These are phyloP conservation scores for Hedychridium roseum DNA, from an alignment of 2,888 invertebrate genomes.

Conservation along the genomic window DNA sequence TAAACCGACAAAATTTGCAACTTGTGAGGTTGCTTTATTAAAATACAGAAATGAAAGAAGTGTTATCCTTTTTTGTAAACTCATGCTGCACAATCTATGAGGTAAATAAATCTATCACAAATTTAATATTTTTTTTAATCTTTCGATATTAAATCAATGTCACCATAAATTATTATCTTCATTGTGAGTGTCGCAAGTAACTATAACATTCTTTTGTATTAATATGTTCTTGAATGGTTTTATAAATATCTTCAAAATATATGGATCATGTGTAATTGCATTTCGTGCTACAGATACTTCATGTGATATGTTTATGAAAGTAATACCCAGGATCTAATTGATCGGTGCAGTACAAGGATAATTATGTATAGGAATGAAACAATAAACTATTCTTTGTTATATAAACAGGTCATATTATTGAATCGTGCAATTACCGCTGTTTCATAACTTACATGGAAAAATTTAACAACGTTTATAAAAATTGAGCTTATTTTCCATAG, in stretches of 20 bases:
- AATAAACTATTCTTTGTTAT: conserved; percentile 21
- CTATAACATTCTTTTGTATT: background rate
- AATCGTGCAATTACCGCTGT: conserved; percentile 2
- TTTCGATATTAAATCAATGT: background rate
- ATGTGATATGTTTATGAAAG: conserved; percentile 4
- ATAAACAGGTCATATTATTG: conserved; percentile 6
- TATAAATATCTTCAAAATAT: conserved; percentile 1
- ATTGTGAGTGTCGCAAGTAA: background rate
- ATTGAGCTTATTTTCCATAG: background rate
- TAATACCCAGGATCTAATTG: conserved; percentile 6
- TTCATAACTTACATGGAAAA: background rate
- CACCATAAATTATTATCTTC: background rate
- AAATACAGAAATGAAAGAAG: background rate
- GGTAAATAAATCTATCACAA: background rate
- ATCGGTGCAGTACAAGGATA: no score
- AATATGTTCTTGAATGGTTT: background rate
- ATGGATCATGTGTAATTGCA: conserved; percentile 4
- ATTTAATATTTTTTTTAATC: background rate
- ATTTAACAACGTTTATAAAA: background rate
- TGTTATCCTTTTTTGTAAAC: background rate
- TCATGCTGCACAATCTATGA: background rate
- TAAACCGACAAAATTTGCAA: no score
- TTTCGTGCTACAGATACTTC: conserved; percentile 9
- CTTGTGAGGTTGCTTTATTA: no score
- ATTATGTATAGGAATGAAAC: background rate